phyloP scores from a whole-genome alignment of 92 coral and sea anemone genomes.

The Palythoa grandis region DNA sequence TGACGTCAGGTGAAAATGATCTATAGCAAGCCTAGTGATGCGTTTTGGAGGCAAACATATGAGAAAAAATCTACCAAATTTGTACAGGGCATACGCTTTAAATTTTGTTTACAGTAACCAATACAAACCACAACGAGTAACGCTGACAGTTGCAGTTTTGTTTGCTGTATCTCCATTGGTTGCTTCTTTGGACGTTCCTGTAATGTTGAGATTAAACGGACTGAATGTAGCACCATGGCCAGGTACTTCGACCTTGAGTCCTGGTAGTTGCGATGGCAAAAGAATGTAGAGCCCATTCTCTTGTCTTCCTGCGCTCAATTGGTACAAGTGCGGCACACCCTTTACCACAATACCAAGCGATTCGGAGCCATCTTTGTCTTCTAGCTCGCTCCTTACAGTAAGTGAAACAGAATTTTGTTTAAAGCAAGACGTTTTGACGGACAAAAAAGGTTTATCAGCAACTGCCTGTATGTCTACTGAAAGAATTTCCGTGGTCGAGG shows the following conservation, averaged over 20 bases:
- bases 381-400: conserved; percentile 33
- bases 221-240: neutral
- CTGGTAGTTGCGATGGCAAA: conserved; percentile 4
- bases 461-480: conserved; percentile 47
- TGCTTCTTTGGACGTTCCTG: conserved; percentile 2
- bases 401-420: conserved; percentile 56
- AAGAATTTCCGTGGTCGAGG: conserved; percentile 8
- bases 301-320: conserved; percentile 18
- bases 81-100: too few relatives aligned
- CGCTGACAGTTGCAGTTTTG: neutral
- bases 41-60: too few relatives aligned
- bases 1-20: too few relatives aligned
- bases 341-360: conserved; percentile 48
- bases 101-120: neutral
- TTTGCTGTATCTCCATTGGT: conserved; percentile 21
- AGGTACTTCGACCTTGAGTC: neutral
- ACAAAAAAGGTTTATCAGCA: conserved; percentile 59
- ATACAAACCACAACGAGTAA: conserved; percentile 16
- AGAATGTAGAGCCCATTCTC: neutral
- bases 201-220: neutral
- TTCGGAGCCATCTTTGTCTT: conserved; percentile 70
- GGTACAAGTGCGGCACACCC: conserved; percentile 63
- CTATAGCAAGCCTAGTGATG: too few relatives aligned
- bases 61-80: too few relatives aligned
- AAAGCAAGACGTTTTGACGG: conserved; percentile 50